Percentiles rank a stretch among this genome's conserved stretches.
Conservation (phyloP, 2,797 vertebrate genomes). For the Graptemys geographica region DNA sequence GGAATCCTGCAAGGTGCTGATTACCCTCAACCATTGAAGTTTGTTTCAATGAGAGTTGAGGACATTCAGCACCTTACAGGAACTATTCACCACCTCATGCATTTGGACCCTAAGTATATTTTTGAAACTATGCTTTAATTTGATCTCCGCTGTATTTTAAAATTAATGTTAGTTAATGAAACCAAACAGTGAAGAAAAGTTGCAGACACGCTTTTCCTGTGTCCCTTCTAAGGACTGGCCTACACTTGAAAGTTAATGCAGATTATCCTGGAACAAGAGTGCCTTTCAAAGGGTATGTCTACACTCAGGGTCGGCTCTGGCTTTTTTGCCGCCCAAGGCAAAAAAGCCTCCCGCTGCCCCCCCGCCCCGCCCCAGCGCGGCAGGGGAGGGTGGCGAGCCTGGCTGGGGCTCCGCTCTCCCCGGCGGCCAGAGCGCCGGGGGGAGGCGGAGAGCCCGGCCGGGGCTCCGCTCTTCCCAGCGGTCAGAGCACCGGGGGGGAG, state of each 20-base stretch:
- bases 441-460: too few relatives aligned
- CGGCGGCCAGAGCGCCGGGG: too few relatives aligned
- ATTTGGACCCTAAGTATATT: background rate
- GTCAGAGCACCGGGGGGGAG: too few relatives aligned
- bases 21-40: background rate
- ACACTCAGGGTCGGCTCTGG: too few relatives aligned
- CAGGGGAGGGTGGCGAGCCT: too few relatives aligned
- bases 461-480: too few relatives aligned
- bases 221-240: background rate
- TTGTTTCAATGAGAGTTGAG: background rate
- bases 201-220: background rate
- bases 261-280: background rate
- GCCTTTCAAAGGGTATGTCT: background rate
- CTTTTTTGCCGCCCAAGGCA: too few relatives aligned
- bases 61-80: background rate
- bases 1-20: background rate
- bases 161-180: background rate
- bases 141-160: background rate
- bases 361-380: too few relatives aligned
- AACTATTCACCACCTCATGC: background rate
- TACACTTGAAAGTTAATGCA: background rate
- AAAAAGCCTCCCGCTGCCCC: too few relatives aligned
- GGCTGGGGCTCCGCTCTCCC: too few relatives aligned
- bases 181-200: background rate
- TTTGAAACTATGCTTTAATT: background rate